These are phyloP conservation scores for Natator depressus DNA, from an alignment of 2,113 vertebrate species.

Conservation along the genomic window DNA sequence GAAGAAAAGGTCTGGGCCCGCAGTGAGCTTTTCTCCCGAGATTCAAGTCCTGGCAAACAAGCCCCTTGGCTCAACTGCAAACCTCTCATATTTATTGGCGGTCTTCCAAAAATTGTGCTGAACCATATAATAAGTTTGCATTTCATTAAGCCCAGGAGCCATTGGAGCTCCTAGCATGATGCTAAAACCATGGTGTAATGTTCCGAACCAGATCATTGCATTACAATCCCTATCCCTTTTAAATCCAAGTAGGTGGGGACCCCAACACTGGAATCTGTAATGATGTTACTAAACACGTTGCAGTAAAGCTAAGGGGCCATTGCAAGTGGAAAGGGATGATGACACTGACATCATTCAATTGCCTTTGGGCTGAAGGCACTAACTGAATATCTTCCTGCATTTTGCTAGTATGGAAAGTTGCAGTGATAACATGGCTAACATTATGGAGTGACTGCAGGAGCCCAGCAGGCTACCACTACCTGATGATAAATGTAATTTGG, in stretches of 20 bases:
- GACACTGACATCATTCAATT: neutral
- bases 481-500: neutral
- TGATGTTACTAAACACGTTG: neutral
- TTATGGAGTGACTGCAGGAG: neutral
- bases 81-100: slow-evolving; percentile 55
- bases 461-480: neutral
- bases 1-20: slow-evolving; percentile 41
- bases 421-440: neutral
- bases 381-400: neutral
- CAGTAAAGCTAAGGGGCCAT: neutral
- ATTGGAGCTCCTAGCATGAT: slow-evolving; percentile 45
- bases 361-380: neutral
- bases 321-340: neutral
- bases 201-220: slow-evolving; percentile 50
- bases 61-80: slow-evolving; percentile 22
- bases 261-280: neutral
- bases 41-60: slow-evolving; percentile 52
- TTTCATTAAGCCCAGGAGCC: slow-evolving; percentile 55
- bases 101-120: slow-evolving; percentile 61
- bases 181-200: slow-evolving; percentile 43
- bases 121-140: slow-evolving; percentile 63
- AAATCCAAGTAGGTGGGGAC: neutral
- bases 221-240: slow-evolving; percentile 62
- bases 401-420: neutral
- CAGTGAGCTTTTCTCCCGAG: slow-evolving; percentile 42